phyloP scores from a whole-genome alignment of 1,140 invertebrate species.

The Pomphorhynchus laevis region DNA sequence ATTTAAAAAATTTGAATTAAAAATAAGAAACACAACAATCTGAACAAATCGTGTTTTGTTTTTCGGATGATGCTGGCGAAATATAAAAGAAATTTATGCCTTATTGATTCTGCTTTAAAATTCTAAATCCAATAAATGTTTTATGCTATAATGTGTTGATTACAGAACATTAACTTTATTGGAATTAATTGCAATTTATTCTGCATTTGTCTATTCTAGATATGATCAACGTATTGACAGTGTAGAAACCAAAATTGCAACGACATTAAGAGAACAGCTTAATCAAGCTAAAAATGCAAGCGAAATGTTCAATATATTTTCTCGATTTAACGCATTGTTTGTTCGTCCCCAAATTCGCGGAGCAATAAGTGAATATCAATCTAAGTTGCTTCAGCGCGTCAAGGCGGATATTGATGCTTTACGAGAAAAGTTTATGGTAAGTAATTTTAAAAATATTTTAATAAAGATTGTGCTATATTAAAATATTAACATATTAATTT shows the following conservation, averaged over 20 bases:
- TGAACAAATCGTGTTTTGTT: no score
- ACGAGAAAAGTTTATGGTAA: constrained; percentile 83
- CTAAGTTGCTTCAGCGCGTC: constrained; percentile 80
- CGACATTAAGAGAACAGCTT: constrained; percentile 65
- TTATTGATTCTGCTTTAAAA: not conserved
- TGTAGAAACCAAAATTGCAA: constrained; percentile 78
- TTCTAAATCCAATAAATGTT: no score
- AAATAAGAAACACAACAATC: no score
- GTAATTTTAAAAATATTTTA: constrained; percentile 6
- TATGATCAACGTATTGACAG: constrained; percentile 89
- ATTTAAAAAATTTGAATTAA: no score
- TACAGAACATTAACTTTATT: no score
- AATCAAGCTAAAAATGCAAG: constrained; percentile 93
- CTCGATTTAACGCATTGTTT: constrained; percentile 83
- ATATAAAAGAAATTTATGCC: no score
- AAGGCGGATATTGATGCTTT: constrained; percentile 90
- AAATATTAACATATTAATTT: constrained; percentile 6
- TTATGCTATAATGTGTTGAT: no score
- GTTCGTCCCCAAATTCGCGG: constrained; percentile 85
- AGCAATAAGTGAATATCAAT: constrained; percentile 91
- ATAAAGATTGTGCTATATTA: constrained; percentile 2
- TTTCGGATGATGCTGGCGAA: no score
- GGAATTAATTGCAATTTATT: no score
- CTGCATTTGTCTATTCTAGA: constrained; percentile 13
- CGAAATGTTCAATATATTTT: constrained; percentile 96